These are phyloP conservation scores for Yasuhikotakia modesta DNA, from an alignment of 2,797 vertebrate genomes.

Conservation along the genomic window DNA sequence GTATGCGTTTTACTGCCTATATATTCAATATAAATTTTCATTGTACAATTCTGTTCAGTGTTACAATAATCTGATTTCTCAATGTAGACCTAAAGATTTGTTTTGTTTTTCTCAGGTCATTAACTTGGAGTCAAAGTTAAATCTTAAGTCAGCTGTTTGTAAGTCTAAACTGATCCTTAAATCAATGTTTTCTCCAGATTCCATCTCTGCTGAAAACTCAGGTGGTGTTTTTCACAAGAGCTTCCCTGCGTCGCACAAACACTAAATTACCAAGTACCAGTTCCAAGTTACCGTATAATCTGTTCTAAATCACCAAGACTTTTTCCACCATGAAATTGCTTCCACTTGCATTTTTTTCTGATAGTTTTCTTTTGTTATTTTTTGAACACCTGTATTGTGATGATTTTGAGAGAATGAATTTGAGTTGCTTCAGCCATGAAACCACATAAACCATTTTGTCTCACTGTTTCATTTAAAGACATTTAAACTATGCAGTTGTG, in stretches of 20 bases:
- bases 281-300: neutral
- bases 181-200: neutral
- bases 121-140: too few relatives aligned
- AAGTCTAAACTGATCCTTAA: too few relatives aligned
- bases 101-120: too few relatives aligned
- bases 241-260: neutral
- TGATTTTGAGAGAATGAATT: slow-evolving; percentile 1
- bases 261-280: slow-evolving; percentile 12
- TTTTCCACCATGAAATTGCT: slow-evolving; percentile 21
- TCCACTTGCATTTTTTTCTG: slow-evolving; percentile 19
- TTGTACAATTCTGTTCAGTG: too few relatives aligned
- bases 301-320: neutral
- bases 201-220: neutral
- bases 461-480: neutral
- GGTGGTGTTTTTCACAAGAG: slow-evolving; percentile 26
- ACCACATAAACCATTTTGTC: neutral
- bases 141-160: too few relatives aligned
- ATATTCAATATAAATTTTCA: too few relatives aligned
- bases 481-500: slow-evolving; percentile 11
- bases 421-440: slow-evolving; percentile 15
- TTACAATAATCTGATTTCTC: too few relatives aligned
- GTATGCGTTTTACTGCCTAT: too few relatives aligned
- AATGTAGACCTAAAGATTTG: too few relatives aligned
- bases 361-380: neutral
- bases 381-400: slow-evolving; percentile 15